Conservation (phyloP, 2,113 vertebrate species). For the Dicrurus megarhynchus region DNA sequence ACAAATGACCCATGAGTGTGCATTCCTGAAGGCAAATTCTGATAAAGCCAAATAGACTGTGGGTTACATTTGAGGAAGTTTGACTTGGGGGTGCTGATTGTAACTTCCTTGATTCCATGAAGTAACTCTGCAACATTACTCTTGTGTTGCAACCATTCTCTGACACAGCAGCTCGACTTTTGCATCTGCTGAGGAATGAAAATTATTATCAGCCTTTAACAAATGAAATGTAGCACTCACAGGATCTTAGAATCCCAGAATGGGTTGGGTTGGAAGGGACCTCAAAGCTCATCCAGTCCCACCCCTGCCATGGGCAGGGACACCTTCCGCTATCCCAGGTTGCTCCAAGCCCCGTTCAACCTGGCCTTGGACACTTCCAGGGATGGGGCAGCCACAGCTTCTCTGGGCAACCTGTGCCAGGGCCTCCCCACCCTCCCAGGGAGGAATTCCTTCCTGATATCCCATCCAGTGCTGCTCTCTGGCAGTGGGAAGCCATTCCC, state of each 20-base stretch:
- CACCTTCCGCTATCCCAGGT: accelerated
- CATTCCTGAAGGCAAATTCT: neutral
- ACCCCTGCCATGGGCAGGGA: neutral
- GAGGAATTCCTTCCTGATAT: neutral
- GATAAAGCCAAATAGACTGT: neutral
- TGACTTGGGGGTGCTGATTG: neutral
- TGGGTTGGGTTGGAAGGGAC: neutral
- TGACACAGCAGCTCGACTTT: neutral
- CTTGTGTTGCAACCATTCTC: neutral
- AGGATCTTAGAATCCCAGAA: neutral
- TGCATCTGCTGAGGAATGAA: neutral
- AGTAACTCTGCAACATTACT: neutral
- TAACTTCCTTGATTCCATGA: neutral
- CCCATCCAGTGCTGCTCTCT: neutral
- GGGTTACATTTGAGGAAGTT: constrained; percentile 16
- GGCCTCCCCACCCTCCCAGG: accelerated
- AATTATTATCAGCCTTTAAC: neutral
- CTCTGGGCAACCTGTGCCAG: neutral
- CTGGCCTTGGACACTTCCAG: neutral
- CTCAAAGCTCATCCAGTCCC: neutral
- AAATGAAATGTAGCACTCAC: neutral
- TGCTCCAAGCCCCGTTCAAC: accelerated
- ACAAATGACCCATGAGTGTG: neutral
- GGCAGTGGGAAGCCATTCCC: neutral
- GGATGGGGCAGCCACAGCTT: neutral